These are phyloP conservation scores for Dipus sagitta DNA, from an alignment of 2,797 vertebrate species.

Conservation along the genomic window DNA sequence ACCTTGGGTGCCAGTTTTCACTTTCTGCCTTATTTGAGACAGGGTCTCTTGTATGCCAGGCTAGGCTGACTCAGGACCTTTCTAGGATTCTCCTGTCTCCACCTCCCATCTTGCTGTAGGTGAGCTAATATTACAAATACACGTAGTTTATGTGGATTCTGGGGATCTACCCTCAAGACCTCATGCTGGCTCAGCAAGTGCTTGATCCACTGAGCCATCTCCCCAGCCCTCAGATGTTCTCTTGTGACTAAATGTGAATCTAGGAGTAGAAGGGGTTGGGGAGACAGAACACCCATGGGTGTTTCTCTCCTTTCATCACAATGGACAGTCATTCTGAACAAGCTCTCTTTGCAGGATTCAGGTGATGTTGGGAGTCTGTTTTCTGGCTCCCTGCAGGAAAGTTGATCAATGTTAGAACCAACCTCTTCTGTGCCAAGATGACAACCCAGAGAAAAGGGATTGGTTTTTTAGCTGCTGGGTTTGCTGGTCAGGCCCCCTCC, in stretches of 20 bases:
- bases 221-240: not conserved
- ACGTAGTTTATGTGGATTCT: too few relatives aligned
- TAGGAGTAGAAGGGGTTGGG: not conserved
- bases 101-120: too few relatives aligned
- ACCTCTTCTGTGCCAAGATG: constrained; percentile 53
- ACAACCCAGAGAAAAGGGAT: constrained; percentile 67
- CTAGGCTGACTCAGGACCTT: too few relatives aligned
- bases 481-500: constrained; percentile 33
- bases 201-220: too few relatives aligned
- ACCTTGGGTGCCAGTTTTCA: too few relatives aligned
- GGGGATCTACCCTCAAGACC: too few relatives aligned
- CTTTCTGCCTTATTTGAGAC: too few relatives aligned
- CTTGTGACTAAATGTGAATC: not conserved
- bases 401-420: constrained; percentile 62
- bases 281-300: not conserved
- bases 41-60: too few relatives aligned
- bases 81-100: too few relatives aligned
- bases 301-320: constrained; percentile 35
- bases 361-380: constrained; percentile 30
- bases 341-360: constrained; percentile 19
- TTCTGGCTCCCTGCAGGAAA: constrained; percentile 54
- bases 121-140: too few relatives aligned
- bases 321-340: constrained; percentile 40
- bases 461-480: constrained; percentile 67
- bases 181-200: too few relatives aligned